These are phyloP conservation scores for Macquaria ambigua DNA, from an alignment of 2,113 vertebrate species.

Conservation along the genomic window DNA sequence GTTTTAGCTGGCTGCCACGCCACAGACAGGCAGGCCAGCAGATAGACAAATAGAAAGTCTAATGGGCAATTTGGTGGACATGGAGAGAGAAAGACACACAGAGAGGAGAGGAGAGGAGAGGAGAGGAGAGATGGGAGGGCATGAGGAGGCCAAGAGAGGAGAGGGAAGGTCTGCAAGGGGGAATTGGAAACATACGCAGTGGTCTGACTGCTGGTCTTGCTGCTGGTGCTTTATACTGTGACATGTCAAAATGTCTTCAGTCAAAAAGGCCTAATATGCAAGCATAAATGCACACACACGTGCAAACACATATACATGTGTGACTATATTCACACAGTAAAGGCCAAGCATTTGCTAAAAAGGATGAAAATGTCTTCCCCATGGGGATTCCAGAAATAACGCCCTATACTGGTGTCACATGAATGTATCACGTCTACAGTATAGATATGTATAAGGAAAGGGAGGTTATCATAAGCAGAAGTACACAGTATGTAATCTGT, in stretches of 20 bases:
- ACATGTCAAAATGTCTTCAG: neutral
- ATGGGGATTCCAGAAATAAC: neutral
- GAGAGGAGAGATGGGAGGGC: slow-evolving; percentile 30
- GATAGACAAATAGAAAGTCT: slow-evolving; percentile 72
- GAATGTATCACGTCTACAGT: neutral
- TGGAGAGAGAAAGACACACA: slow-evolving; percentile 30
- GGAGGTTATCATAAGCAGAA: neutral
- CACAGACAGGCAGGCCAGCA: slow-evolving; percentile 61
- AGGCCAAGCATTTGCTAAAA: neutral
- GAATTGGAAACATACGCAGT: slow-evolving; percentile 79
- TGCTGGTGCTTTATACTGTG: neutral
- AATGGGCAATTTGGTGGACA: slow-evolving; percentile 74
- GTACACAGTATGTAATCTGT: neutral
- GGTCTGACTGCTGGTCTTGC: slow-evolving; percentile 77
- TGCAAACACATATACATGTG: neutral
- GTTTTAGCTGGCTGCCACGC: slow-evolving; percentile 64
- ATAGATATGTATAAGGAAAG: too few relatives aligned
- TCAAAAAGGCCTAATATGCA: neutral
- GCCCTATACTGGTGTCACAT: neutral
- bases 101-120: neutral
- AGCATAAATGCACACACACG: neutral
- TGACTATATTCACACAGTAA: neutral
- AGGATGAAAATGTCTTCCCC: neutral
- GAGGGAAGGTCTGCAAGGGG: slow-evolving; percentile 60
- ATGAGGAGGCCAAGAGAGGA: slow-evolving; percentile 56